Percentiles rank a stretch among this genome's conserved stretches.
Evolutionary conservation across 2,888 invertebrate genomes (phyloP).

Genomic region (Dusona sp.): DNA sequence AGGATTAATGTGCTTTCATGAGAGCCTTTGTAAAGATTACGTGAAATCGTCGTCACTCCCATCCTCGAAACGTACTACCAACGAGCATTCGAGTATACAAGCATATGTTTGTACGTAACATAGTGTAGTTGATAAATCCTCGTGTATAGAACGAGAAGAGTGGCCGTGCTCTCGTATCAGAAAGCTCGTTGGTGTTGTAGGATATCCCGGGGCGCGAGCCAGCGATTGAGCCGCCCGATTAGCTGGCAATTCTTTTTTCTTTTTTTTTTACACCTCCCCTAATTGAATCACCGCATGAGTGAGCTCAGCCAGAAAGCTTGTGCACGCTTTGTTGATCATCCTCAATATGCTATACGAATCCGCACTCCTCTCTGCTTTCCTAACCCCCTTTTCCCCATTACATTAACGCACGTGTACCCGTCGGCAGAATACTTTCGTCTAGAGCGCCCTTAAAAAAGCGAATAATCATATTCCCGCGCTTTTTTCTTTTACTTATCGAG

Average conservation of each 20-base stretch:
- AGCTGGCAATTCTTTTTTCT: slow-evolving; percentile 37
- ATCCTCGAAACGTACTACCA: neutral
- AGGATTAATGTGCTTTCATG: slow-evolving; percentile 64
- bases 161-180: slow-evolving; percentile 10
- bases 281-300: slow-evolving; percentile 62
- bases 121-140: slow-evolving; percentile 11
- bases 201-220: slow-evolving; percentile 26
- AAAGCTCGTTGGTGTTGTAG: neutral
- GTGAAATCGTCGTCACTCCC: slow-evolving; percentile 41
- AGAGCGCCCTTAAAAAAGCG: neutral
- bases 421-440: neutral
- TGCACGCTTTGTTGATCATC: slow-evolving; percentile 4
- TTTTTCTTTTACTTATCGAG: neutral
- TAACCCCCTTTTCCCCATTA: neutral
- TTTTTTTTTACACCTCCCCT: slow-evolving; percentile 44
- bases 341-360: slow-evolving; percentile 24
- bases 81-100: slow-evolving; percentile 19
- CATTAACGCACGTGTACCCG: neutral
- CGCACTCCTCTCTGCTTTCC: slow-evolving; percentile 12
- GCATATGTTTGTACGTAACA: slow-evolving; percentile 6
- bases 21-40: slow-evolving; percentile 63
- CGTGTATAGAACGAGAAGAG: neutral
- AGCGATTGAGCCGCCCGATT: slow-evolving; percentile 62
- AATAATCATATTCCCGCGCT: neutral
- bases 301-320: slow-evolving; percentile 46